Evolutionary conservation across 2,888 invertebrate genomes (phyloP).

Genomic region (Watsonalla cultraria): DNA sequence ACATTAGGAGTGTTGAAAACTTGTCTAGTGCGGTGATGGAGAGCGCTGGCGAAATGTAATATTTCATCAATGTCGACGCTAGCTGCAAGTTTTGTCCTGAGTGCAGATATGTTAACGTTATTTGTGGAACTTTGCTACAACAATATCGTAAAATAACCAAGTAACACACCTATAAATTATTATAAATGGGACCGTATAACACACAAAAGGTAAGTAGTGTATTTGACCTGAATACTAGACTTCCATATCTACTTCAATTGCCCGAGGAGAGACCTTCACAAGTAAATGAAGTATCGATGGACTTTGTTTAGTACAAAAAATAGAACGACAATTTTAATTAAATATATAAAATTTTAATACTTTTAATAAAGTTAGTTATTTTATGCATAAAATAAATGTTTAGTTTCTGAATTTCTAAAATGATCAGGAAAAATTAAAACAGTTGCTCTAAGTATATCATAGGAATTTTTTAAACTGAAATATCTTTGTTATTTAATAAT

Average conservation of each 20-base stretch:
- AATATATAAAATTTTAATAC: too few relatives aligned
- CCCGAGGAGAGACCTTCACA: slow-evolving; percentile 8
- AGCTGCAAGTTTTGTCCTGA: not conserved
- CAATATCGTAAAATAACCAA: not conserved
- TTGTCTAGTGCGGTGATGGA: too few relatives aligned
- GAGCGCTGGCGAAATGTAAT: not conserved
- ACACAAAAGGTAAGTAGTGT: slow-evolving; percentile 10
- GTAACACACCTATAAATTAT: not conserved
- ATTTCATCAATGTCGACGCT: not conserved
- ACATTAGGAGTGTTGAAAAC: too few relatives aligned
- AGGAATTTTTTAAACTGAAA: too few relatives aligned
- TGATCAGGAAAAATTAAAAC: too few relatives aligned
- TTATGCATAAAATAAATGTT: too few relatives aligned
- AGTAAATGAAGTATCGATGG: slow-evolving; percentile 2
- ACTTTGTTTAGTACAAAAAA: not conserved
- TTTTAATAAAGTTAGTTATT: too few relatives aligned
- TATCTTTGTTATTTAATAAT: too few relatives aligned
- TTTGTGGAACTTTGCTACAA: not conserved
- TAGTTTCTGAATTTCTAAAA: too few relatives aligned
- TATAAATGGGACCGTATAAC: not conserved
- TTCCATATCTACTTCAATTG: slow-evolving; percentile 13
- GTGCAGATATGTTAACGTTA: not conserved
- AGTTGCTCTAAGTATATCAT: too few relatives aligned
- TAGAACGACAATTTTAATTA: slow-evolving; percentile 2
- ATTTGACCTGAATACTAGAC: slow-evolving; percentile 11